These are phyloP conservation scores for Hyperoplus immaculatus DNA, from an alignment of 2,797 vertebrate species.

Conservation along the genomic window DNA sequence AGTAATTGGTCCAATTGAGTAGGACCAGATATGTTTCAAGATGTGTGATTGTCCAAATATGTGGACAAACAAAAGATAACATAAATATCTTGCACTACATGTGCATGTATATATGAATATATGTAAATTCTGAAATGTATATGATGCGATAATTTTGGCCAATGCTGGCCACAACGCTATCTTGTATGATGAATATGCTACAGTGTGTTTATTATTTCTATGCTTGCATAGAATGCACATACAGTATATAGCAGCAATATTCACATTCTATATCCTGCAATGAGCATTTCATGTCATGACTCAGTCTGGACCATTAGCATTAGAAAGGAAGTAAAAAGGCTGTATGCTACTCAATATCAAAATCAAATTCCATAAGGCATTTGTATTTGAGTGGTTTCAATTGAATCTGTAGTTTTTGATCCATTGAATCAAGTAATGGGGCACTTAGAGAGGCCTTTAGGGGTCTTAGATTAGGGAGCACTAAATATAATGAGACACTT, in stretches of 20 bases:
- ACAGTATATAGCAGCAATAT: slow-evolving; percentile 81
- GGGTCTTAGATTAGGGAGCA: slow-evolving; percentile 73
- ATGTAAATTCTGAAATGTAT: slow-evolving; percentile 82
- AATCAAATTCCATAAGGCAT: slow-evolving; percentile 35
- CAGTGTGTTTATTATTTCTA: slow-evolving; percentile 81
- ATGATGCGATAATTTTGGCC: slow-evolving; percentile 72
- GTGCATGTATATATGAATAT: slow-evolving; percentile 80
- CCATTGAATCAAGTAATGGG: slow-evolving; percentile 57
- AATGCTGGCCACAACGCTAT: slow-evolving; percentile 69
- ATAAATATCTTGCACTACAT: slow-evolving; percentile 57
- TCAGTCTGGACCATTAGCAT: slow-evolving; percentile 39
- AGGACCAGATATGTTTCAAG: slow-evolving; percentile 59
- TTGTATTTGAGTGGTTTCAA: slow-evolving; percentile 62
- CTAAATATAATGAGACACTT: slow-evolving; percentile 63
- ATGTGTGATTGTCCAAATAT: slow-evolving; percentile 40
- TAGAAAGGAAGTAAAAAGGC: slow-evolving; percentile 37
- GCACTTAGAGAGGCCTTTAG: slow-evolving; percentile 58
- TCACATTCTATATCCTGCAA: slow-evolving; percentile 63
- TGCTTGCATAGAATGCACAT: slow-evolving; percentile 82
- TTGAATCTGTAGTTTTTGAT: slow-evolving; percentile 66
- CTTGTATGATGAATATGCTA: slow-evolving; percentile 77
- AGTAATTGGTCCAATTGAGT: slow-evolving; percentile 56
- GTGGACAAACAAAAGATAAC: slow-evolving; percentile 42
- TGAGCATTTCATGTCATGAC: slow-evolving; percentile 57
- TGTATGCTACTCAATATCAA: slow-evolving; percentile 43